Conservation (phyloP, 2,888 invertebrate genomes). For the Apodemia mormo region DNA sequence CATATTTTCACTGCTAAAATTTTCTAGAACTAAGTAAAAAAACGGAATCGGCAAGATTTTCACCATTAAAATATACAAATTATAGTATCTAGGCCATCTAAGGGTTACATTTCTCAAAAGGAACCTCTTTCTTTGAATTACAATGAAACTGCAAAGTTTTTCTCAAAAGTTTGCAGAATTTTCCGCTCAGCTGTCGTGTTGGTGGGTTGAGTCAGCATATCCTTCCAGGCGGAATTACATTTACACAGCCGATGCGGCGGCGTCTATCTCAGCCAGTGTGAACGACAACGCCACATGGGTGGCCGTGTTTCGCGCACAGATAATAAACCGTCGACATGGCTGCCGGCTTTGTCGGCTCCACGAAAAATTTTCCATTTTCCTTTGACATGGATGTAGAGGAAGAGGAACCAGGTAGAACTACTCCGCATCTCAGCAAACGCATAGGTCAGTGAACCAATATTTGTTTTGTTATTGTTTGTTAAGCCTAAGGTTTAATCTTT, state of each 20-base stretch:
- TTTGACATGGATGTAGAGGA: conserved; percentile 75
- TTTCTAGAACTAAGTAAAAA: too few relatives aligned
- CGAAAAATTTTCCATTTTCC: conserved; percentile 75
- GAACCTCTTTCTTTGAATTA: not conserved
- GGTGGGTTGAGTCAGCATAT: conserved; percentile 24
- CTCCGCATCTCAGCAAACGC: conserved; percentile 62
- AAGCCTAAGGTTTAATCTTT: not conserved
- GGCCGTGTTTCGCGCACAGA: conserved; percentile 15
- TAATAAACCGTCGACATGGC: conserved; percentile 52
- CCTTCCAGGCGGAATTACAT: conserved; percentile 21
- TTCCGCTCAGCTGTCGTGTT: not conserved
- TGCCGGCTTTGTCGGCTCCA: conserved; percentile 72
- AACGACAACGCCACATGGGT: conserved; percentile 18
- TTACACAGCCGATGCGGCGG: conserved; percentile 5
- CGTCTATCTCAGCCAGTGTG: conserved; percentile 19
- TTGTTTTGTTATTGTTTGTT: conserved; percentile 1
- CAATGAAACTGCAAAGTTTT: not conserved
- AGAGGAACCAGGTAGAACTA: conserved; percentile 53
- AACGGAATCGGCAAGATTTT: too few relatives aligned
- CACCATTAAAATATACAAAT: too few relatives aligned
- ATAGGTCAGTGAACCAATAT: conserved; percentile 54
- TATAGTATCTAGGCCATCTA: too few relatives aligned
- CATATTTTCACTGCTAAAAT: too few relatives aligned
- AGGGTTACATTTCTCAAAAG: too few relatives aligned
- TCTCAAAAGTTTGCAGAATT: not conserved